A percentile compares a stretch with the other conserved stretches of the same genome.
Evolutionary conservation across 2,113 vertebrate species (phyloP).

Genomic region (Anguilla japonica): DNA sequence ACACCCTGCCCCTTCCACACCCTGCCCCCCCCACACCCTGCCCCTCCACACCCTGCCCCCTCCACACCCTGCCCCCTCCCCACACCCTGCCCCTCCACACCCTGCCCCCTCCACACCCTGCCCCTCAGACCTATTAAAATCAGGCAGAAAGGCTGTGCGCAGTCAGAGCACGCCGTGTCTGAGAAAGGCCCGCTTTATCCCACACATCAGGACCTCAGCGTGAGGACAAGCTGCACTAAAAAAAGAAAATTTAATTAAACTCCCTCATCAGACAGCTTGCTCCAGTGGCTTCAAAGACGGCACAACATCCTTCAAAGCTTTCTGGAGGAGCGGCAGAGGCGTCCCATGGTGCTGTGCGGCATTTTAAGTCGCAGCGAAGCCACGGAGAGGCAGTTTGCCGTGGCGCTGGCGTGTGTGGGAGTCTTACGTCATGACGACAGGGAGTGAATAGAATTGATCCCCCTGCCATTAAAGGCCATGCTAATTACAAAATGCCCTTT

Average conservation of each 20-base stretch:
- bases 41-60: not conserved
- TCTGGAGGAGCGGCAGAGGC: not conserved
- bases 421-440: not conserved
- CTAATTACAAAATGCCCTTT: not conserved
- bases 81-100: not conserved
- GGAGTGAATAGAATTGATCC: not conserved
- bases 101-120: not conserved
- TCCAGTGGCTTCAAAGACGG: not conserved
- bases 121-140: no score
- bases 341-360: not conserved
- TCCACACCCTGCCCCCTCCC: not conserved
- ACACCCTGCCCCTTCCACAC: not conserved
- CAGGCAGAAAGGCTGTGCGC: no score
- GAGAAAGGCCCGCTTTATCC: not conserved
- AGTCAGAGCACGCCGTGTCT: not conserved
- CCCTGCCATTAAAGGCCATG: not conserved
- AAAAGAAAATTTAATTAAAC: not conserved
- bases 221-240: not conserved
- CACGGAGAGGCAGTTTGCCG: not conserved
- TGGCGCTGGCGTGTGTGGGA: not conserved
- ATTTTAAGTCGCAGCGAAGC: not conserved
- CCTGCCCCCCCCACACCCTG: not conserved
- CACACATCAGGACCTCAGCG: not conserved
- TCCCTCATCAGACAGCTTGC: not conserved
- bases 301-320: not conserved